A percentile compares a stretch with the other conserved stretches of the same genome.
Evolutionary conservation across 2,113 vertebrate genomes (phyloP).

Genomic region (Miniopterus natalensis): DNA sequence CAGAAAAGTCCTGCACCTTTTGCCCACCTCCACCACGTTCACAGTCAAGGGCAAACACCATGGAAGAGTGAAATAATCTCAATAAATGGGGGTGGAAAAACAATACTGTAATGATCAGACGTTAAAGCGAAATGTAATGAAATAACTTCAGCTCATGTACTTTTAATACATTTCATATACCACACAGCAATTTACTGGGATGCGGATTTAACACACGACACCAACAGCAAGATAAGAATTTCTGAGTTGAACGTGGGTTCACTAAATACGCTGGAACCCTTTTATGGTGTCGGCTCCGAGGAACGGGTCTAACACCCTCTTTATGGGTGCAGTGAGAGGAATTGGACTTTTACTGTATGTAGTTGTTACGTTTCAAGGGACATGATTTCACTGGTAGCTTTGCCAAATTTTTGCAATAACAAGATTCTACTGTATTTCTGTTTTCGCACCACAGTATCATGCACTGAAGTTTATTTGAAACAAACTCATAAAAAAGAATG

Average conservation of each 20-base stretch:
- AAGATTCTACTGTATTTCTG: constrained; percentile 26
- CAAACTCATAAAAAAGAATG: neutral
- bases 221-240: neutral
- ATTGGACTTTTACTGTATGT: neutral
- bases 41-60: neutral
- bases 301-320: neutral
- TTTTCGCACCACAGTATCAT: constrained; percentile 3
- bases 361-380: constrained; percentile 28
- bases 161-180: constrained; percentile 15
- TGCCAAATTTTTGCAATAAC: constrained; percentile 59
- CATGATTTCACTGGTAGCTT: constrained; percentile 53
- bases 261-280: neutral
- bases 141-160: neutral
- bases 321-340: neutral
- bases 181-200: neutral
- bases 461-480: neutral
- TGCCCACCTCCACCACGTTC: neutral
- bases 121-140: constrained; percentile 59
- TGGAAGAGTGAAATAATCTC: neutral
- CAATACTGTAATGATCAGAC: neutral
- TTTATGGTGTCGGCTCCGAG: neutral
- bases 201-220: neutral
- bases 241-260: neutral
- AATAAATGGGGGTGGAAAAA: neutral
- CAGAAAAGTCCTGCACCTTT: neutral